These are phyloP conservation scores for Myocastor coypus DNA, from an alignment of 2,113 vertebrate genomes.

Conservation along the genomic window DNA sequence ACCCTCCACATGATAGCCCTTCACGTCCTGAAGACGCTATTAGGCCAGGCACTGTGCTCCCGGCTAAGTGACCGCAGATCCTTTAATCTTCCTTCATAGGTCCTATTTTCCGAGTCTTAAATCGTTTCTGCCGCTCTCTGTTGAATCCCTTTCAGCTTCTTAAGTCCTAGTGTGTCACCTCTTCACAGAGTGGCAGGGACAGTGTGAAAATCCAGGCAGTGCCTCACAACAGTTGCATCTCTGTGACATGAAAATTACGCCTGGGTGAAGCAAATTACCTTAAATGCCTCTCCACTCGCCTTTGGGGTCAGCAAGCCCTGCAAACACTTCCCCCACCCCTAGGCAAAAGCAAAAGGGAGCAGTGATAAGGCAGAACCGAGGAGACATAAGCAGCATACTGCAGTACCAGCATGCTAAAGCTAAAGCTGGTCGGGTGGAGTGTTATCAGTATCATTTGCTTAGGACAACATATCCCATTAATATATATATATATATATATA, in stretches of 20 bases:
- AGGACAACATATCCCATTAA: fast-evolving
- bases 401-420: fast-evolving
- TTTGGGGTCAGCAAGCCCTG: too few species aligned
- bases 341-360: not conserved
- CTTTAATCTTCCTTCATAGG: constrained; percentile 79
- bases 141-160: constrained; percentile 59
- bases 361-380: fast-evolving
- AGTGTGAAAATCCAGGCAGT: not conserved
- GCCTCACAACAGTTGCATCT: fast-evolving
- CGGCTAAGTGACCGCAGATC: constrained; percentile 70
- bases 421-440: too few species aligned
- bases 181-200: not conserved
- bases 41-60: constrained; percentile 63
- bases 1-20: constrained; percentile 67
- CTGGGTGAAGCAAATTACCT: not conserved
- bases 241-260: not conserved
- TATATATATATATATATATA: too few species aligned
- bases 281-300: not conserved
- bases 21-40: constrained; percentile 68
- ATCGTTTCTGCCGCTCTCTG: constrained; percentile 73
- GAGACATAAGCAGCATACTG: too few species aligned
- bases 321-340: fast-evolving
- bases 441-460: fast-evolving
- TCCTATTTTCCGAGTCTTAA: constrained; percentile 71
- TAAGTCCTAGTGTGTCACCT: constrained; percentile 41